Evolutionary conservation across 2,113 vertebrate species (phyloP), one percentile per base, ranked within the genome.

Genomic region (Myocastor coypus): DNA sequence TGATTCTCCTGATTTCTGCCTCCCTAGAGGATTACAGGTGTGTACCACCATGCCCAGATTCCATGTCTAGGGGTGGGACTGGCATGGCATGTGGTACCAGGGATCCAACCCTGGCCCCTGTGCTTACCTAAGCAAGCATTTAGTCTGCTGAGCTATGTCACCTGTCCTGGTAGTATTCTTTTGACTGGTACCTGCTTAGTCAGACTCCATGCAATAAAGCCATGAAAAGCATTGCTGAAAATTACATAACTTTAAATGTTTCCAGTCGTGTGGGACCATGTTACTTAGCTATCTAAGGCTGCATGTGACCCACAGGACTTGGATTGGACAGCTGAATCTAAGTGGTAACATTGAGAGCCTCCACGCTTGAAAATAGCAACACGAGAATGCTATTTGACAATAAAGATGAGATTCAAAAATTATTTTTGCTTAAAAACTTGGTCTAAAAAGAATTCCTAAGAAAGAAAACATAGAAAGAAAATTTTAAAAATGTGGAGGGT

Each of bases 361-460:
- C 57, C 50, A 42, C 57, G 13, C 90, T 90, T 71, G 50, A 66
- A 86, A 81, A 87, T 32, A 34, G 32, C 40, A 83, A 37, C 83
- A 22, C 16, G 11, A 95, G 77, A 93, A 24, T 91, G 30, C 40
- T 87, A 7, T 71, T 71, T 69, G 59, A 20, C 34, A 90, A 37
- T 90, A 83, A 95, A 68, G 37, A 55, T 69, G 93, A 90, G 28
- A 78, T 83, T 91, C 34, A 93, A 64, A 92, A 92, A 59, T 77
- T 82, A 28, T 68, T 86, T 88, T 57, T 1, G 24, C 73, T 75
- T 57, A 77, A 42, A 92, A 83, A 68, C 37, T 64, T 85, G 73
- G 8, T 80, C 55, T 81, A 66, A 52, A 12, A 40, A 37, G 55
- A 26, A 13, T 85, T 84, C 52, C 64, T 86, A 78, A 92, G 66